Evolutionary conservation across 2,113 vertebrate genomes (phyloP).

Genomic region (Camelus dromedarius): DNA sequence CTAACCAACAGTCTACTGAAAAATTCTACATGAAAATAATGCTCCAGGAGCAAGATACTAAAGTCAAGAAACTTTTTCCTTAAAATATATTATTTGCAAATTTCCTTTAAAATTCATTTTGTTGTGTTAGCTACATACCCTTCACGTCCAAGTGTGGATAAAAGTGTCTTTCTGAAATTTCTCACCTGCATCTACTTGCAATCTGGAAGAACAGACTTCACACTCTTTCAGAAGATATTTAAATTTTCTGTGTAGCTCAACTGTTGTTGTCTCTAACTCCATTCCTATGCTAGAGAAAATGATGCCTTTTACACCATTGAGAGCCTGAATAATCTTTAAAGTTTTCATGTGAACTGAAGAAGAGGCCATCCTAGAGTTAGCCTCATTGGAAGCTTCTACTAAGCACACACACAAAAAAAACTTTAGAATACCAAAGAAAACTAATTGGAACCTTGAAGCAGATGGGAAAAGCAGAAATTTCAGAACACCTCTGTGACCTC

Average conservation of each 20-base stretch:
- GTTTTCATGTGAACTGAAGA: constrained; percentile 76
- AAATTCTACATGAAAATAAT: constrained; percentile 66
- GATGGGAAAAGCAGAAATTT: constrained; percentile 78
- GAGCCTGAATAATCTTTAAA: constrained; percentile 67
- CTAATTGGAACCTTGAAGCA: constrained; percentile 76
- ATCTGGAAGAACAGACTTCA: constrained; percentile 84
- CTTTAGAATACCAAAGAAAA: constrained; percentile 76
- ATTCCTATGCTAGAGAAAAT: constrained; percentile 81
- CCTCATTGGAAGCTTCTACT: constrained; percentile 71
- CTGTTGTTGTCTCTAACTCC: constrained; percentile 82
- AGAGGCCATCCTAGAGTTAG: constrained; percentile 72
- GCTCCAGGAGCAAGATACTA: constrained; percentile 58
- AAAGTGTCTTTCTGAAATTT: constrained; percentile 84
- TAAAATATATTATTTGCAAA: constrained; percentile 84
- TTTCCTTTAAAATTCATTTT: constrained; percentile 84
- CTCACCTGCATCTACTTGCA: constrained; percentile 84
- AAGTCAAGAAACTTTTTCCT: constrained; percentile 78
- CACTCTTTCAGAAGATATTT: constrained; percentile 83
- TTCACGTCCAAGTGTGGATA: constrained; percentile 83
- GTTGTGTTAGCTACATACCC: constrained; percentile 83
- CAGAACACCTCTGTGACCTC: constrained; percentile 80
- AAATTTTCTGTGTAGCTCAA: constrained; percentile 82
- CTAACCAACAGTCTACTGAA: constrained; percentile 53
- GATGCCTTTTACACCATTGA: constrained; percentile 76
- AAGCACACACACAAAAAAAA: constrained; percentile 36